Base-by-base conservation (phyloP, 2,113 vertebrate genomes). In the Charina bottae region DNA sequence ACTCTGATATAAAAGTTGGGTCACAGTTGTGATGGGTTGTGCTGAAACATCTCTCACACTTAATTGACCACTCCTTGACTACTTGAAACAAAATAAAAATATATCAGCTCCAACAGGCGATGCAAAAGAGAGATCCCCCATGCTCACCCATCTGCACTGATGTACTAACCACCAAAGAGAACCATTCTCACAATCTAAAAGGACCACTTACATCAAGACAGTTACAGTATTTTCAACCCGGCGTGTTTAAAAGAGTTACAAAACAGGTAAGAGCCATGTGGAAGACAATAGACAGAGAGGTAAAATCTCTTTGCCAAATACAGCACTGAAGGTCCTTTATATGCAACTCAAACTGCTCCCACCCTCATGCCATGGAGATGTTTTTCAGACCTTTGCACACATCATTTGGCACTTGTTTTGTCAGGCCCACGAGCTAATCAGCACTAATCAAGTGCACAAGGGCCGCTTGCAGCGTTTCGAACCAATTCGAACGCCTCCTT, bases 391-490 rank as follows among this genome's bases (percentile, higher is more conserved):
- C 86, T 78, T 92, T 62, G 60, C 60, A 72, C 5, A 17, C 19
- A 1, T 12, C 86, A 85, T 87, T 92, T 26, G 58, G 56, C 62
- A 59, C 87, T 94, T 92, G 89, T 56, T 37, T 28, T 15, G 8
- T 83, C 33, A 26, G 2, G 0, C 2, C 64, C 83, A 90, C 85
- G 83, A 92, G 33, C 46, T 90, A 92, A 94, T 92, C 86, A 83
- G 46, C 10, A 23, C 90, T 89, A 90, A 90, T 89, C 89, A 94
- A 91, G 4, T 92, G 55, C 59, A 92, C 92, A 92, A 94, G 7
- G 33, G 88, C 59, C 83, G 0, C 19, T 93, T 8, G 15, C 9
- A 24, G 85, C 58, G 93, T 91, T 90, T 7, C 4, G 37, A 90
- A 54, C 19, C 59, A 89, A 1, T 28, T 94, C 91, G 33, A n/a